A percentile compares a stretch with the other conserved stretches of the same genome.
phyloP scores from a whole-genome alignment of 2,888 invertebrate genomes.

The Eilema sororculum region DNA sequence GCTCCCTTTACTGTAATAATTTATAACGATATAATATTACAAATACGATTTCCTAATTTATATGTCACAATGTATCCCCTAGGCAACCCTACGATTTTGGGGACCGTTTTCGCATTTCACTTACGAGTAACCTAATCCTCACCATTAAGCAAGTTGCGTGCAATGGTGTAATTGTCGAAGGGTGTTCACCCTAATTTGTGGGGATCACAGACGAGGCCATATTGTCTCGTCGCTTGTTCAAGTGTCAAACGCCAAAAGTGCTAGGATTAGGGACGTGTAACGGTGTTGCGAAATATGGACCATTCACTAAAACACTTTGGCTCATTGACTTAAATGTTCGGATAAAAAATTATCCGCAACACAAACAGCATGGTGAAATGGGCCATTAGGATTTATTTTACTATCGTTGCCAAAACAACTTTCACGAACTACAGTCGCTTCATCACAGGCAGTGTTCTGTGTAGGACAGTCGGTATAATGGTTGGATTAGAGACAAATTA shows the following conservation, averaged over 20 bases:
- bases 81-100: conserved; percentile 59
- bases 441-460: conserved; percentile 26
- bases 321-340: conserved; percentile 36
- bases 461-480: conserved; percentile 25
- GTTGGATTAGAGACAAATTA: conserved; percentile 29
- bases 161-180: conserved; percentile 77
- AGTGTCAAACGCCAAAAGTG: conserved; percentile 74
- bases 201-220: conserved; percentile 66
- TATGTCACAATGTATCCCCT: conserved; percentile 34
- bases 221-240: conserved; percentile 66
- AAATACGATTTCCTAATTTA: conserved; percentile 41
- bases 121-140: conserved; percentile 78
- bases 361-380: conserved; percentile 11
- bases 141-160: conserved; percentile 77
- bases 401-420: neutral
- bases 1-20: conserved; percentile 18
- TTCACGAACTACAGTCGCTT: conserved; percentile 8
- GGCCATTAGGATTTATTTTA: conserved; percentile 4
- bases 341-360: conserved; percentile 19
- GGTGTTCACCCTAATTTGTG: conserved; percentile 80
- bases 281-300: conserved; percentile 38
- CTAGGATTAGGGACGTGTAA: conserved; percentile 45
- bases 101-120: conserved; percentile 71
- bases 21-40: conserved; percentile 26
- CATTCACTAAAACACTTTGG: conserved; percentile 43